Evolutionary conservation across 1,140 invertebrate species (phyloP).

Genomic region (Scaptomyza montana): DNA sequence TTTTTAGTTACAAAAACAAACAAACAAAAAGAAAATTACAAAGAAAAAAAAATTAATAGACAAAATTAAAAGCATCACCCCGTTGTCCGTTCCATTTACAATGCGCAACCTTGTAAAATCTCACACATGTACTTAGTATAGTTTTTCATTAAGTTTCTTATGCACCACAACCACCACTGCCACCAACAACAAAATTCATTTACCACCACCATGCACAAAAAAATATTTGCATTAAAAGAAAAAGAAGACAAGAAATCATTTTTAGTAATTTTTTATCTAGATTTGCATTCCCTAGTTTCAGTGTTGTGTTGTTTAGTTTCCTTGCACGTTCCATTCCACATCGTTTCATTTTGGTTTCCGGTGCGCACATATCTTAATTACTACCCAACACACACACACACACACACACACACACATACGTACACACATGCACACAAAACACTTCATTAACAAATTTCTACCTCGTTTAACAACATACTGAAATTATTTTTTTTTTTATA

Average conservation of each 20-base stretch:
- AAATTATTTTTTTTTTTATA: constrained; percentile 22
- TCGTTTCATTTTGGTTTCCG: constrained; percentile 3
- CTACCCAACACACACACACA: constrained; percentile 34
- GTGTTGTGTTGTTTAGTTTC: constrained; percentile 29
- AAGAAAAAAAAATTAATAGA: constrained; percentile 22
- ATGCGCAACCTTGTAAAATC: constrained; percentile 31
- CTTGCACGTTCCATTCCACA: constrained; percentile 54
- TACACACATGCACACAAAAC: constrained; percentile 17
- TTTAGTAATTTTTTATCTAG: constrained; percentile 20
- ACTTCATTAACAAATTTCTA: constrained; percentile 39
- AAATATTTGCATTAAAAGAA: constrained; percentile 1
- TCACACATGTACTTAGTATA: constrained; percentile 39
- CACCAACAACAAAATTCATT: background rate
- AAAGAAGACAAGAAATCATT: constrained; percentile 3
- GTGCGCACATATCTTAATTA: constrained; percentile 48
- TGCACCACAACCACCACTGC: constrained; percentile 26
- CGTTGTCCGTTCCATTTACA: constrained; percentile 42
- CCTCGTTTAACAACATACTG: constrained; percentile 43
- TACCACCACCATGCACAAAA: background rate
- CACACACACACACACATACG: constrained; percentile 37
- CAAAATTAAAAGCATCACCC: constrained; percentile 31
- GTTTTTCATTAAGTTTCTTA: constrained; percentile 38
- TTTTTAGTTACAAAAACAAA: constrained; percentile 73
- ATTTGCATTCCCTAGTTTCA: constrained; percentile 15
- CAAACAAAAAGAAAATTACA: constrained; percentile 33